A percentile compares a stretch with the other conserved stretches of the same genome.
Conservation (phyloP, 2,797 vertebrate genomes). For the Thamnophis elegans region DNA sequence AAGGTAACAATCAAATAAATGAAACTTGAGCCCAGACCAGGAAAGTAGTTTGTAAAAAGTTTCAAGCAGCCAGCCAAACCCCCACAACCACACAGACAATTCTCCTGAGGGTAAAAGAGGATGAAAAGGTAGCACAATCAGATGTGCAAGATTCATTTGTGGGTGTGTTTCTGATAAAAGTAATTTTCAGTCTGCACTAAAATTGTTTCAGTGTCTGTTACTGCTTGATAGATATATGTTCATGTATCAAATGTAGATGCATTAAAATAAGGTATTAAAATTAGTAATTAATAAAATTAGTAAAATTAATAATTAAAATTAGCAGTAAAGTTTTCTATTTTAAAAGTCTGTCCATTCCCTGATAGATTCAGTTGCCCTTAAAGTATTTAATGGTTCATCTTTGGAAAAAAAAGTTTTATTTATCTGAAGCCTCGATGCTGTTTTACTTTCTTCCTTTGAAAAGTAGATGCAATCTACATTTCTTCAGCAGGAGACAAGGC, state of each 20-base stretch:
- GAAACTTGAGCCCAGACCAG: not conserved
- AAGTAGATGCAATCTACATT: constrained; percentile 19
- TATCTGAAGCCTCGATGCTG: not conserved
- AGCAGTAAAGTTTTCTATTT: not conserved
- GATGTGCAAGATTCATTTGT: not conserved
- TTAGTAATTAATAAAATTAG: no score
- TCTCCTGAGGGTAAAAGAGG: not conserved
- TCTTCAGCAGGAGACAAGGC: constrained; percentile 32
- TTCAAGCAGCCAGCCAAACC: not conserved
- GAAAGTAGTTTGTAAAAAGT: not conserved
- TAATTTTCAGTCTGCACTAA: not conserved
- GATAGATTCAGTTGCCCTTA: not conserved
- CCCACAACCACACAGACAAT: not conserved
- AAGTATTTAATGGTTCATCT: not conserved
- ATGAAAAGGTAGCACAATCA: not conserved
- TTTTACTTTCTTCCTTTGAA: constrained; percentile 20
- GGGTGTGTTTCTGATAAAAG: not conserved
- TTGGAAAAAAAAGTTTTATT: constrained; percentile 16
- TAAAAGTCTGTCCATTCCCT: not conserved
- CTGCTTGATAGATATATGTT: not conserved
- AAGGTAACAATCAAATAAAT: not conserved
- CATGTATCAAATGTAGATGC: not conserved
- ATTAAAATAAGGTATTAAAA: not conserved
- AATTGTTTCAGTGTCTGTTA: not conserved
- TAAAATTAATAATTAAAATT: no score